A percentile compares a stretch with the other conserved stretches of the same genome.
Conservation (phyloP, 2,113 vertebrate genomes). For the Rhabdomys dilectus region DNA sequence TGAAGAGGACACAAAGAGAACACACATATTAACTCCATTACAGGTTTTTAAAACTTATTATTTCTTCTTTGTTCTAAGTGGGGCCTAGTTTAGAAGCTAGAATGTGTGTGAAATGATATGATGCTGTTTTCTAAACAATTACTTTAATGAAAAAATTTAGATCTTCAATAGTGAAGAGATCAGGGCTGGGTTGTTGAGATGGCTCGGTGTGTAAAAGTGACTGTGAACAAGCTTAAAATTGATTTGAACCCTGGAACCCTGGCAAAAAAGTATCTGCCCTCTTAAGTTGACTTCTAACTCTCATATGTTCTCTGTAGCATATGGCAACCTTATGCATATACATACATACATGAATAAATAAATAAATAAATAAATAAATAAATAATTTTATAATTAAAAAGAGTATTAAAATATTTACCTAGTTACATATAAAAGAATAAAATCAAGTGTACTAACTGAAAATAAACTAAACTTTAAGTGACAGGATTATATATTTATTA, state of each 20-base stretch:
- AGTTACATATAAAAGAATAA: neutral
- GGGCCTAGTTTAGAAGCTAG: neutral
- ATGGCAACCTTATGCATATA: neutral
- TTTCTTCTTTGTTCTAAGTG: neutral
- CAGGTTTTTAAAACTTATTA: neutral
- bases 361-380: neutral
- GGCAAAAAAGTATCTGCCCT: neutral
- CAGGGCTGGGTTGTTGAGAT: neutral
- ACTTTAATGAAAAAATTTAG: neutral
- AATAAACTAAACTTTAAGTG: neutral
- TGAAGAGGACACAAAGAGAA: neutral
- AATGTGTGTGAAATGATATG: neutral
- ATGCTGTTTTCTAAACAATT: neutral
- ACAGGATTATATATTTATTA: neutral
- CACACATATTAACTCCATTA: neutral
- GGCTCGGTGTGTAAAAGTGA: neutral
- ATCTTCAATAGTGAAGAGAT: neutral
- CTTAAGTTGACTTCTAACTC: neutral
- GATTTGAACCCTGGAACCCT: neutral
- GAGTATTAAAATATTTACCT: neutral
- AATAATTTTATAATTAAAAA: neutral
- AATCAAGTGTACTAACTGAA: neutral
- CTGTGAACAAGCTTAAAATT: neutral
- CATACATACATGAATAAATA: fast-evolving
- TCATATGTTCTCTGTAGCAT: neutral